phyloP scores from a whole-genome alignment of 2,113 vertebrate genomes.

The Engraulis encrasicolus region DNA sequence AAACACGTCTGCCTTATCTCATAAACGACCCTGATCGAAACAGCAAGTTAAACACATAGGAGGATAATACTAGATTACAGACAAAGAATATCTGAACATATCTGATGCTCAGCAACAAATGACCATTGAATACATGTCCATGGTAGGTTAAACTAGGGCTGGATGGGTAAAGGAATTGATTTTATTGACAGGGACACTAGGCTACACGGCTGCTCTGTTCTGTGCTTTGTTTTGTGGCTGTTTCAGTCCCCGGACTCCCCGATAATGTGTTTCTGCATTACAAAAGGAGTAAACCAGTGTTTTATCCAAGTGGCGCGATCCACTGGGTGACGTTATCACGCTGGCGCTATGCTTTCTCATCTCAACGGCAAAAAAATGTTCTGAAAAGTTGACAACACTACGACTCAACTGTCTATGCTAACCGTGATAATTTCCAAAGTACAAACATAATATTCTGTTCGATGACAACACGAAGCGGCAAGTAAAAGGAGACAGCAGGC shows the following conservation, averaged over 20 bases:
- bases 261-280: too few relatives aligned
- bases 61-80: too few relatives aligned
- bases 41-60: neutral
- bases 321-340: neutral
- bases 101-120: neutral
- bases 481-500: neutral
- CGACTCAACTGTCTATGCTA: neutral
- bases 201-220: too few relatives aligned
- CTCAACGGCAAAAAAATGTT: neutral
- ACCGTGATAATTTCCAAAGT: neutral
- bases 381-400: neutral
- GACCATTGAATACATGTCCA: neutral
- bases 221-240: too few relatives aligned
- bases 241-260: too few relatives aligned
- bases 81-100: too few relatives aligned
- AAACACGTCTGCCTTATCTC: neutral
- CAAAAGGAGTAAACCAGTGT: too few relatives aligned
- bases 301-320: neutral
- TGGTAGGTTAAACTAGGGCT: too few relatives aligned
- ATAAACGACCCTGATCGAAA: neutral
- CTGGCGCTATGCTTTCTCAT: neutral
- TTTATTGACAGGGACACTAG: neutral
- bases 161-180: neutral
- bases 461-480: neutral
- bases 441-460: neutral